Percentiles rank a stretch among this genome's conserved stretches.
These are phyloP conservation scores for Gymnobelideus leadbeateri DNA, from an alignment of 2,113 vertebrate species.

Conservation along the genomic window DNA sequence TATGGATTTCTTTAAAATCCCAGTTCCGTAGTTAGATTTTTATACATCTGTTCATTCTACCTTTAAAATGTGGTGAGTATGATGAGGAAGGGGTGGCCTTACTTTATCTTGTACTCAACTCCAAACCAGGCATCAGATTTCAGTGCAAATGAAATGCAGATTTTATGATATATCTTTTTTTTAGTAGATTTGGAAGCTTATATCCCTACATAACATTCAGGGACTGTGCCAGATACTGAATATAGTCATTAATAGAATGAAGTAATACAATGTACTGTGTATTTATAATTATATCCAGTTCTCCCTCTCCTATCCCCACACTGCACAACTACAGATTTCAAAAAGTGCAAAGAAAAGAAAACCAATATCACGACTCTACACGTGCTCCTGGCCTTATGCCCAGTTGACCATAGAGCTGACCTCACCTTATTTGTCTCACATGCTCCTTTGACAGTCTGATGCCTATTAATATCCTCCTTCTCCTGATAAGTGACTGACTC, in stretches of 20 bases:
- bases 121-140: neutral
- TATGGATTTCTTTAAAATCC: neutral
- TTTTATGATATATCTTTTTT: slow-evolving; percentile 2
- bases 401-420: neutral
- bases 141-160: neutral
- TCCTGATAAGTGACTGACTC: neutral
- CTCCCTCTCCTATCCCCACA: neutral
- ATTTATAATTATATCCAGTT: neutral
- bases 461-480: neutral
- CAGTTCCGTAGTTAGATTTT: neutral
- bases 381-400: neutral
- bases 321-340: neutral
- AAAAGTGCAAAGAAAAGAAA: neutral
- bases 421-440: neutral
- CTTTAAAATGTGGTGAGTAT: neutral
- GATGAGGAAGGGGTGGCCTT: neutral
- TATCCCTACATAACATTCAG: neutral
- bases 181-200: neutral
- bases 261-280: neutral
- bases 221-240: neutral
- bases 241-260: neutral
- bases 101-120: neutral
- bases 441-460: neutral
- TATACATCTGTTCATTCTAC: neutral
- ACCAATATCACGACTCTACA: neutral